Percentiles rank a stretch among this genome's conserved stretches.
phyloP scores from a whole-genome alignment of 1,140 invertebrate genomes.

The Adelges cooleyi region DNA sequence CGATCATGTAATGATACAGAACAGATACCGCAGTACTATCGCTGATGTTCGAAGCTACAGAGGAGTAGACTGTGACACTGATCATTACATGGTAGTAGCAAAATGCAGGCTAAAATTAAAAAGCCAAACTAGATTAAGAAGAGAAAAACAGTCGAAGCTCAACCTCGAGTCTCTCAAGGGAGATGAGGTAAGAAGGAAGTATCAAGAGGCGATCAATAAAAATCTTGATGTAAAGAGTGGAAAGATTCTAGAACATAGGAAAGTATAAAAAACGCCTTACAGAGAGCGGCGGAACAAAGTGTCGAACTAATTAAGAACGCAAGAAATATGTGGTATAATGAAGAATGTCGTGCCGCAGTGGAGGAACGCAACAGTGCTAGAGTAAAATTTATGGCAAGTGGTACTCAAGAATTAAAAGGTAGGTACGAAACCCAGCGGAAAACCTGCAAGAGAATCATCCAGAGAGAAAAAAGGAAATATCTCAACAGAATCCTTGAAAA shows the following conservation, averaged over 20 bases:
- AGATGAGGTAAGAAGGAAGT: background rate
- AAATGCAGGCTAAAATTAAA: background rate
- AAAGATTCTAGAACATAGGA: background rate
- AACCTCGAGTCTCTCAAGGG: background rate
- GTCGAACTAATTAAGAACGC: background rate
- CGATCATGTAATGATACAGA: constrained; percentile 2
- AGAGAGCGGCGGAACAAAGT: background rate
- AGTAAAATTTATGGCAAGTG: background rate
- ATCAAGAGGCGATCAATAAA: too few relatives aligned
- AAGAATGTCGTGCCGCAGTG: background rate
- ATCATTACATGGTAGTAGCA: constrained; percentile 27
- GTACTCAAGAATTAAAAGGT: background rate
- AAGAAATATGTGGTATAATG: background rate
- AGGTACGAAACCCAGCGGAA: background rate
- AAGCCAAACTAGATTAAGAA: background rate
- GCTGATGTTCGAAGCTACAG: constrained; percentile 15
- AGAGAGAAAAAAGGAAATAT: background rate
- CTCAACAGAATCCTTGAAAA: background rate
- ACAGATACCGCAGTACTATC: constrained; percentile 4
- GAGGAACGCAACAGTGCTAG: too few relatives aligned
- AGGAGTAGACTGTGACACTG: constrained; percentile 28
- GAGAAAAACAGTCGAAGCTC: background rate
- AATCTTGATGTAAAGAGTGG: background rate
- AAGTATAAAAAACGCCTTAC: background rate
- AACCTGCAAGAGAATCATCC: background rate